Conservation (phyloP, 2,888 invertebrate species). For the Ochropleura plecta region DNA sequence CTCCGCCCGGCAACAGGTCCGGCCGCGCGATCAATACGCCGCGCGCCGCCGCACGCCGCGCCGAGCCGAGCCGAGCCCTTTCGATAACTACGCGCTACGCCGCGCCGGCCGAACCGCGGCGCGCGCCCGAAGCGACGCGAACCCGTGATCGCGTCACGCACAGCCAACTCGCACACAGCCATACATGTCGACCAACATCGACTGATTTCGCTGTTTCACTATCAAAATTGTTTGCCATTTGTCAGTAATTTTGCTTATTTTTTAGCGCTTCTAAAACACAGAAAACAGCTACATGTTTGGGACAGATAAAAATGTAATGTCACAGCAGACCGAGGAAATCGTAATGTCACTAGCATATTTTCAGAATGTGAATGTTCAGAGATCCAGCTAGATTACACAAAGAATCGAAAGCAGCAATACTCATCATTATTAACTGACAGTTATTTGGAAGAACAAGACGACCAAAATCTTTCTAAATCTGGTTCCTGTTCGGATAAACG, state of each 20-base stretch:
- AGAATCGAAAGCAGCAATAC: neutral
- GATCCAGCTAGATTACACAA: neutral
- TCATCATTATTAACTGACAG: neutral
- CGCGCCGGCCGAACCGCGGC: conserved; percentile 63
- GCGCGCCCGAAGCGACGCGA: conserved; percentile 61
- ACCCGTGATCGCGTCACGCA: conserved; percentile 66
- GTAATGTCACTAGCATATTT: neutral
- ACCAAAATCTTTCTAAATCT: conserved; percentile 27
- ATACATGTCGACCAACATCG: conserved; percentile 59
- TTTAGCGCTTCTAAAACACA: conserved; percentile 3
- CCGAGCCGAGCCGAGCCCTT: conserved; percentile 79
- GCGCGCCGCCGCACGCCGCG: conserved; percentile 82
- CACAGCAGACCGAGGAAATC: neutral
- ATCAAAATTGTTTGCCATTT: conserved; percentile 16
- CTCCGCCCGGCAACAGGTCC: conserved; percentile 89
- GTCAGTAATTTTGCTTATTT: neutral
- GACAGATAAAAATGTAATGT: neutral
- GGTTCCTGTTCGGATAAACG: conserved; percentile 26
- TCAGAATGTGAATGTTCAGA: neutral
- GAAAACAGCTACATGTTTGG: neutral
- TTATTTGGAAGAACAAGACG: neutral
- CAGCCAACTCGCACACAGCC: conserved; percentile 63
- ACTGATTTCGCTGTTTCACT: conserved; percentile 39
- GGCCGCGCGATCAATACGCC: conserved; percentile 85
- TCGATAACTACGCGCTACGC: conserved; percentile 72